Conservation (phyloP, 2,113 vertebrate genomes). For the Fukomys damarensis region DNA sequence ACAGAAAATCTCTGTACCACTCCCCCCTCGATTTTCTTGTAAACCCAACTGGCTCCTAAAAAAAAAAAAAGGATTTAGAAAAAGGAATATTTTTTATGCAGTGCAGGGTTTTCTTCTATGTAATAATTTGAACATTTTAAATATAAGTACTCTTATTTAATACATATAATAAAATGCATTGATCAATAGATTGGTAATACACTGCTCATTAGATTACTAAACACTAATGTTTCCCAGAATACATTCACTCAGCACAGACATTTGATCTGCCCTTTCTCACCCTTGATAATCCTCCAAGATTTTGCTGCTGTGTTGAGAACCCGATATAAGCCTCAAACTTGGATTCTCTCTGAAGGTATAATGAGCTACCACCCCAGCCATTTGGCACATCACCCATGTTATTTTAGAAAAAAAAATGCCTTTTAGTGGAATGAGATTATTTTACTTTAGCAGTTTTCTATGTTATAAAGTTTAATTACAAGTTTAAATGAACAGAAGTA, state of each 20-base stretch:
- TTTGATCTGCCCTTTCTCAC: conserved; percentile 74
- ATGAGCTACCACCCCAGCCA: conserved; percentile 82
- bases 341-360: conserved; percentile 82
- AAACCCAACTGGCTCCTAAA: neutral
- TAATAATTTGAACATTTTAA: conserved; percentile 72
- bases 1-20: neutral
- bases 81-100: conserved; percentile 51
- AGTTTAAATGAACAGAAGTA: conserved; percentile 85
- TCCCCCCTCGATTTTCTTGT: neutral
- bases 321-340: conserved; percentile 80
- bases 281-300: conserved; percentile 57
- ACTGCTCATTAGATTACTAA: conserved; percentile 33
- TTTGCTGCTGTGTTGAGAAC: conserved; percentile 71
- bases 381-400: conserved; percentile 82
- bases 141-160: conserved; percentile 43
- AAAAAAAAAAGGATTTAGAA: neutral
- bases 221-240: neutral
- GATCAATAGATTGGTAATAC: neutral
- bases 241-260: conserved; percentile 17
- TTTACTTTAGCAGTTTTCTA: conserved; percentile 84
- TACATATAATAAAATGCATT: conserved; percentile 43
- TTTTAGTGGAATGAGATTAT: conserved; percentile 82
- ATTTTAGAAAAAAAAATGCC: conserved; percentile 78
- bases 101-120: conserved; percentile 36
- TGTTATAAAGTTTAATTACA: conserved; percentile 84